Evolutionary conservation across 2,888 invertebrate genomes (phyloP).

Genomic region (Ichneumon xanthorius): DNA sequence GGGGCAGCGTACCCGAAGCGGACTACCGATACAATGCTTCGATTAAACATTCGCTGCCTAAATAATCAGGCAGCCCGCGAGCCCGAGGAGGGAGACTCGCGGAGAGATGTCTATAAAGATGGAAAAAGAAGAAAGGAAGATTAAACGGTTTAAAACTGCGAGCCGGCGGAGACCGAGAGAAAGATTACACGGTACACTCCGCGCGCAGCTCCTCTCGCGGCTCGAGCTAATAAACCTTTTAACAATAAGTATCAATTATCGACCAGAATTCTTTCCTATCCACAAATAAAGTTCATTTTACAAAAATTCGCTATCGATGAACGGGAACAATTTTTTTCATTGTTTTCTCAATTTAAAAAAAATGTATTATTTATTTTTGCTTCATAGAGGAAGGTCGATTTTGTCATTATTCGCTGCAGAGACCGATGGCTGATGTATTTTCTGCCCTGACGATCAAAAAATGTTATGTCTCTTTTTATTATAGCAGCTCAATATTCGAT

Average conservation of each 20-base stretch:
- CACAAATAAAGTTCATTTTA: background rate
- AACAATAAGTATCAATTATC: background rate
- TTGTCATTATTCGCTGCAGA: too few relatives aligned
- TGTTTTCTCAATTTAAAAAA: background rate
- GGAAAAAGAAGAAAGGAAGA: constrained; percentile 32
- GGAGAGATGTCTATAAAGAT: constrained; percentile 47
- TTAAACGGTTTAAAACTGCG: constrained; percentile 16
- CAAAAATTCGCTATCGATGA: background rate
- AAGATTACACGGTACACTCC: background rate
- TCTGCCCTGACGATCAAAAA: background rate
- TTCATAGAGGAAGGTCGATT: too few relatives aligned
- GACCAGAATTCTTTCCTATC: background rate
- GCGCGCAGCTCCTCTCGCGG: background rate
- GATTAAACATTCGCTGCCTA: constrained; percentile 85
- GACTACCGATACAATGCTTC: constrained; percentile 83
- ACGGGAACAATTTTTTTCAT: background rate
- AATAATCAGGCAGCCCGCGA: constrained; percentile 82
- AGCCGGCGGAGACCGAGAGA: background rate
- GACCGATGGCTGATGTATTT: background rate
- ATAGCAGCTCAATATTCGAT: background rate
- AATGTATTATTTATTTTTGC: background rate
- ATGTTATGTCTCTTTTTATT: background rate
- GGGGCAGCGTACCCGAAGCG: constrained; percentile 68
- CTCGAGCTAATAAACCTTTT: background rate
- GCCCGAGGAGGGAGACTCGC: constrained; percentile 58